Conservation (phyloP, 2,888 invertebrate species). For the Euplagia quadripunctaria region DNA sequence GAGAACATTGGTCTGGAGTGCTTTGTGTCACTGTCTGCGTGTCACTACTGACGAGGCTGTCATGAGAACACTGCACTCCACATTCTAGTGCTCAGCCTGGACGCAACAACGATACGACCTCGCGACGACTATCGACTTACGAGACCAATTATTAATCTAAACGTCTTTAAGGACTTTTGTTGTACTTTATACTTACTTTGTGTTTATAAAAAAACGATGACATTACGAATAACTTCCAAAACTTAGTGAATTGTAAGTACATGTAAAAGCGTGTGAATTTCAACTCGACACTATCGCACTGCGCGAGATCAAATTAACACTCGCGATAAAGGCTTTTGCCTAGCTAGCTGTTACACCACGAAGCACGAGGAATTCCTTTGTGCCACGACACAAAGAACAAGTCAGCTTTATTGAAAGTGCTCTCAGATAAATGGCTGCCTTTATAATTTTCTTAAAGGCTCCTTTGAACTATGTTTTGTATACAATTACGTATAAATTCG, state of each 20-base stretch:
- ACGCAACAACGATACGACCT: too few relatives aligned
- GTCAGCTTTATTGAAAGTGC: conserved; percentile 53
- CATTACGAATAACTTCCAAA: neutral
- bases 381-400: conserved; percentile 52
- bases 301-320: conserved; percentile 50
- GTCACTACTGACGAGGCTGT: too few relatives aligned
- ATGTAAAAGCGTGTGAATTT: conserved; percentile 10
- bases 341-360: conserved; percentile 26
- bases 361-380: conserved; percentile 50
- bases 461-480: conserved; percentile 13
- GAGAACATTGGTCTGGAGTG: too few relatives aligned
- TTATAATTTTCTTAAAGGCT: conserved; percentile 28
- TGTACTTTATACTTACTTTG: neutral
- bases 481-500: conserved; percentile 8
- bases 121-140: too few relatives aligned
- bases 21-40: too few relatives aligned
- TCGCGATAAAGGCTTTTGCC: conserved; percentile 35
- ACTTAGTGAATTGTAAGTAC: neutral
- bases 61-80: too few relatives aligned
- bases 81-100: too few relatives aligned
- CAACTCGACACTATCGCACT: conserved; percentile 9
- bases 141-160: too few relatives aligned
- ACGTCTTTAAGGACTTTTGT: too few relatives aligned
- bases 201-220: neutral
- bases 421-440: conserved; percentile 34